These are phyloP conservation scores for Mellivora capensis DNA, from an alignment of 2,113 vertebrate genomes.

Conservation along the genomic window DNA sequence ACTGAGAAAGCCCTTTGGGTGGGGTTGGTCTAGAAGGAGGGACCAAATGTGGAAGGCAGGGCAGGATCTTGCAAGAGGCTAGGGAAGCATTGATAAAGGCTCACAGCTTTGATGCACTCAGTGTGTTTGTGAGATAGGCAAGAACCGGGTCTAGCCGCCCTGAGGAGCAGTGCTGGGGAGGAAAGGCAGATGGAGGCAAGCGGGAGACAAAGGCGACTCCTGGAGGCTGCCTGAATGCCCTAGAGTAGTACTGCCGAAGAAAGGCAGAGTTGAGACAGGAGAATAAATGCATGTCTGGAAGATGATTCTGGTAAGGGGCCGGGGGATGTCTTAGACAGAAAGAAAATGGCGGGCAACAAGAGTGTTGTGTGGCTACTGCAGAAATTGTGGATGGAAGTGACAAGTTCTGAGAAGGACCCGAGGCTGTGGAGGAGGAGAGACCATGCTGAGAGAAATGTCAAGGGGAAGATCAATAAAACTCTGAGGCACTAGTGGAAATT, in stretches of 20 bases:
- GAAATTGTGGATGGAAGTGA: background rate
- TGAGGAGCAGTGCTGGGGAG: background rate
- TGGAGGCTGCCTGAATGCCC: background rate
- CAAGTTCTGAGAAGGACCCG: background rate
- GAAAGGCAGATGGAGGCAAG: background rate
- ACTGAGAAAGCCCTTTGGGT: background rate
- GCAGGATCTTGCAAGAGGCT: background rate
- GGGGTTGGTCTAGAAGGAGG: background rate
- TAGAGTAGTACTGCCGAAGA: background rate
- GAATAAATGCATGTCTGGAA: background rate
- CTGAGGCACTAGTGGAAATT: background rate
- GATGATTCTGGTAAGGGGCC: background rate
- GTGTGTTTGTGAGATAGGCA: background rate
- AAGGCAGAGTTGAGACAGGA: fast-evolving
- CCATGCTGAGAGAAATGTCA: background rate
- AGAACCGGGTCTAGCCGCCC: background rate
- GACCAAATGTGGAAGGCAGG: background rate
- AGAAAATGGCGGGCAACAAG: background rate
- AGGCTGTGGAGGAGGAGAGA: background rate
- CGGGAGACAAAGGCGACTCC: background rate
- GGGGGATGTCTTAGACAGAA: background rate
- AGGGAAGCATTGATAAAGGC: background rate
- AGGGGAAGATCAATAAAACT: background rate
- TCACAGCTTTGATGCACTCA: background rate
- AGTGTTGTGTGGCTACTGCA: background rate